Evolutionary conservation across 2,888 invertebrate species (phyloP), one percentile per base, ranked within the genome.

Genomic region (Coleophora flavipennella): DNA sequence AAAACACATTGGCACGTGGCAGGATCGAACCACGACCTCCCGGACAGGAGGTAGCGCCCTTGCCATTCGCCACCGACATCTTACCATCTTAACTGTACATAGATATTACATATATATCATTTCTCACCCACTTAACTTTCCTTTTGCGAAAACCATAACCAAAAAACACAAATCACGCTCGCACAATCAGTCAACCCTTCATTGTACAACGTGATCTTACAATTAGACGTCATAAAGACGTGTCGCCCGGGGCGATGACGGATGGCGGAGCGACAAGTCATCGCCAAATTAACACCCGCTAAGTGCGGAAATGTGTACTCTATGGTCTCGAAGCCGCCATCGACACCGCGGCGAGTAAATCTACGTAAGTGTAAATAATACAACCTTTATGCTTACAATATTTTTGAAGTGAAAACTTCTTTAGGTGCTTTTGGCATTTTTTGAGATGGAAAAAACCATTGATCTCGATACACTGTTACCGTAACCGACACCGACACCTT

Each of bases 231-330:
- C 72, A 72, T 70, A 74, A 73, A 70, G 75, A 70, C 66, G 69
- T 56, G 63, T 62, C 65, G 53, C 71, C 59, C 50, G 52, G 42
- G 67, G 76, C 75, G 52, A 69, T 76, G 79, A 78, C 79, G 71
- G 75, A 79, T 78, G 68, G 65, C 62, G 60, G 62, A 44, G 67
- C 62, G 76, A 71, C 70, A 76, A n/a, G 74, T 78, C 79, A 80
- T 79, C 68, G 73, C 57, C 72, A 77, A 79, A 80, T 81, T 77
- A 78, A 79, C 79, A 72, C 62, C 59, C 46, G 63, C 70, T 78
- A 77, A 81, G 83, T 81, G 81, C 79, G 67, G 72, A 79, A 79
- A 63, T 83, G 70, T 83, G 80, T 80, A 78, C 66, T 71, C 66
- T 67, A 59, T 66, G 59, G 80, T 77, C 66, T 71, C 66, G 67